phyloP scores from a whole-genome alignment of 2,113 vertebrate species.

The Pipa parva region DNA sequence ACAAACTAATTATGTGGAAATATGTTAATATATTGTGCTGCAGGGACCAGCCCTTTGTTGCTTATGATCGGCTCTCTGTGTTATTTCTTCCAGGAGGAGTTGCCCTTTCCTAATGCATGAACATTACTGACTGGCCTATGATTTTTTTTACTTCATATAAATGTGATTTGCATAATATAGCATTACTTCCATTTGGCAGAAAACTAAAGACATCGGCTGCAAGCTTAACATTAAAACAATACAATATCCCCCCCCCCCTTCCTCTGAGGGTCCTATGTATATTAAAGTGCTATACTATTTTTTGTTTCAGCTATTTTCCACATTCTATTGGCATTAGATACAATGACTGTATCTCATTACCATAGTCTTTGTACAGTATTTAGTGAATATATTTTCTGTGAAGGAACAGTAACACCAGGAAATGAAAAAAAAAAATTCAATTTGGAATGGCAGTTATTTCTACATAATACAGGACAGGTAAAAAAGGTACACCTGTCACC shows the following conservation, averaged over 20 bases:
- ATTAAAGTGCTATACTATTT: no score
- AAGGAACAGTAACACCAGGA: no score
- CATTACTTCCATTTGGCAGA: constrained; percentile 74
- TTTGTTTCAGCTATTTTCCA: not conserved
- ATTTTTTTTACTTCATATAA: constrained; percentile 81
- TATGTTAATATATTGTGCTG: constrained; percentile 97
- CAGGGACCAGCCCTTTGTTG: constrained; percentile 74
- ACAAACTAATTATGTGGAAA: constrained; percentile 99
- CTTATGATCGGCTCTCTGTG: constrained; percentile 67
- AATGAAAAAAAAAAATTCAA: no score
- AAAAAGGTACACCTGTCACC: no score
- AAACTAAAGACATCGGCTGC: no score
- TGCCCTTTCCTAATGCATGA: constrained; percentile 95
- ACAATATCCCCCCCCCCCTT: no score
- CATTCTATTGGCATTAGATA: not conserved
- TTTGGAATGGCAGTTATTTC: no score
- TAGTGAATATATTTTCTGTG: no score
- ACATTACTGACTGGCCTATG: constrained; percentile 84
- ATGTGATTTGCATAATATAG: constrained; percentile 87
- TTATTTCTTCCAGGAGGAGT: constrained; percentile 95
- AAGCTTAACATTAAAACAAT: no score
- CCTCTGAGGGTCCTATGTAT: no score
- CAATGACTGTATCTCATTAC: constrained; percentile 10
- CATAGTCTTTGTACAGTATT: constrained; percentile 4
- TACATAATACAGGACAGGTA: no score